A percentile compares a stretch with the other conserved stretches of the same genome.
Conservation (phyloP, 1,140 invertebrate species). For the Scaptodrosophila lebanonensis region DNA sequence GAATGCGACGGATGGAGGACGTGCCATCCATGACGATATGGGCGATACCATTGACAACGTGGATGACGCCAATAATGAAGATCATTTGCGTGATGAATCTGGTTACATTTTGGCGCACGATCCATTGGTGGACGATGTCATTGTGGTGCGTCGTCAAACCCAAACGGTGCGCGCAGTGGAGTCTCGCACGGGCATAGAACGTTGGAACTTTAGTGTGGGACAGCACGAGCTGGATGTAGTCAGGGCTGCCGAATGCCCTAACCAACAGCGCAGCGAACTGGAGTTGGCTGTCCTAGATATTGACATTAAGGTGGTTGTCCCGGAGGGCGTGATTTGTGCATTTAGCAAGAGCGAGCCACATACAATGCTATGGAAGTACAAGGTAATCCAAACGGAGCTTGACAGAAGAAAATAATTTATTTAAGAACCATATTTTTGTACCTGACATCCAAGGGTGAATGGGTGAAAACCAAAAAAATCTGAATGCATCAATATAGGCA, state of each 20-base stretch:
- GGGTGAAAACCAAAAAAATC: no score
- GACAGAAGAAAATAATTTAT: slow-evolving; percentile 1
- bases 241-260: slow-evolving; percentile 78
- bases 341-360: slow-evolving; percentile 79
- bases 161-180: slow-evolving; percentile 93
- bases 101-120: slow-evolving; percentile 67
- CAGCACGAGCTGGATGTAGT: slow-evolving; percentile 87
- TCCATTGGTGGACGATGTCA: slow-evolving; percentile 81
- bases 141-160: slow-evolving; percentile 88
- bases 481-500: no score
- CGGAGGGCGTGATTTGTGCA: slow-evolving; percentile 86
- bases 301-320: slow-evolving; percentile 83
- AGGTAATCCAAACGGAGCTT: no score
- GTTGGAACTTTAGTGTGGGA: slow-evolving; percentile 97
- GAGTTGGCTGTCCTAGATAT: slow-evolving; percentile 78
- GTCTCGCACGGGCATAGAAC: slow-evolving; percentile 88
- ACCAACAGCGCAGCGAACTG: slow-evolving; percentile 64
- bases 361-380: slow-evolving; percentile 83
- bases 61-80: slow-evolving; percentile 10
- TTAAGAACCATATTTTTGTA: not conserved
- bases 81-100: slow-evolving; percentile 36
- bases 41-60: slow-evolving; percentile 12
- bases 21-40: slow-evolving; percentile 44
- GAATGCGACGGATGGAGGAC: slow-evolving; percentile 78
- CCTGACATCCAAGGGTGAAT: no score